A percentile compares a stretch with the other conserved stretches of the same genome.
Conservation (phyloP, 2,888 invertebrate genomes). For the Chymomyza caudatula region DNA sequence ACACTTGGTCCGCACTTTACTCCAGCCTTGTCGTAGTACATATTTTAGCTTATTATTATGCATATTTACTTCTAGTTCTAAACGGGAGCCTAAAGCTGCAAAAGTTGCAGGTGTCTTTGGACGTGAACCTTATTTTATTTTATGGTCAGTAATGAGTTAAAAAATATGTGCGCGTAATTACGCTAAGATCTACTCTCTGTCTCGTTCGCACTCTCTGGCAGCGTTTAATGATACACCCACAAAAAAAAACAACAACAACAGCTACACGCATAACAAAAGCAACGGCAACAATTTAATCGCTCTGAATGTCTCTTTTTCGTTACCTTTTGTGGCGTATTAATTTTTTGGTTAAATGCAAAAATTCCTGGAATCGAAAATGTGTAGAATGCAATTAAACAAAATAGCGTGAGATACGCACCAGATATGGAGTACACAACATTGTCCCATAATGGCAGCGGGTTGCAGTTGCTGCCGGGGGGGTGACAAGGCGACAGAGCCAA, state of each 20-base stretch:
- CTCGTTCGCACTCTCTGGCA: constrained; percentile 9
- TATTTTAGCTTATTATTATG: not conserved
- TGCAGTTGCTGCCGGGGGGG: constrained; percentile 4
- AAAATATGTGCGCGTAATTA: not conserved
- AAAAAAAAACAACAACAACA: not conserved
- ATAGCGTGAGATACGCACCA: constrained; percentile 72
- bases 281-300: not conserved
- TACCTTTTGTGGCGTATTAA: constrained; percentile 44
- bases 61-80: not conserved
- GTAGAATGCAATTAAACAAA: constrained; percentile 71
- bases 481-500: constrained; percentile 6
- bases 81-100: not conserved
- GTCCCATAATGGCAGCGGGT: constrained; percentile 36
- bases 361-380: constrained; percentile 61
- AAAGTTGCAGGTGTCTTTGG: not conserved
- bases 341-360: constrained; percentile 64
- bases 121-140: not conserved
- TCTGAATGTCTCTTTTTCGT: constrained; percentile 1
- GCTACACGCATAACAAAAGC: not conserved
- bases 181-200: not conserved
- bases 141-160: not conserved
- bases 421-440: constrained; percentile 53
- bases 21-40: not conserved
- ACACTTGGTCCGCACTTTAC: constrained; percentile 18
- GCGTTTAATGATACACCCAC: constrained; percentile 43